Conservation (phyloP, 1,140 invertebrate genomes). For the Drosophila malerkotliana region DNA sequence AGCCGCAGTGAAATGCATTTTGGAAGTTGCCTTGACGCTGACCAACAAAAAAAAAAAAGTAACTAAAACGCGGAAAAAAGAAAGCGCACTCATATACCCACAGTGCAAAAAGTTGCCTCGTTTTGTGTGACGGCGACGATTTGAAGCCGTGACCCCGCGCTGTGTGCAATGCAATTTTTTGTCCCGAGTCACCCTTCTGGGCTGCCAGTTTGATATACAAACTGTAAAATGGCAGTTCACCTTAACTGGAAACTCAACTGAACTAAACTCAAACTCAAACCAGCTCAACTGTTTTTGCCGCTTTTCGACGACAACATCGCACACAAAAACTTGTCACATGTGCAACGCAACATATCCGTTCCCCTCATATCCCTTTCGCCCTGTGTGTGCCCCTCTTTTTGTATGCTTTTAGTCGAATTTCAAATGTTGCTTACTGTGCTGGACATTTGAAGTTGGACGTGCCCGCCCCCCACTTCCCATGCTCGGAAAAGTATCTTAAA, state of each 20-base stretch:
- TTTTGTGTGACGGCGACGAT: conserved; percentile 70
- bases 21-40: conserved; percentile 55
- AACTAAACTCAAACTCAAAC: conserved; percentile 61
- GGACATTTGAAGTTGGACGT: conserved; percentile 65
- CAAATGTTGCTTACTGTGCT: conserved; percentile 79
- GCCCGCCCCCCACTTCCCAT: conserved; percentile 12
- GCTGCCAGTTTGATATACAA: conserved; percentile 71
- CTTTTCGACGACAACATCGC: conserved; percentile 47
- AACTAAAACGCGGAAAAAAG: conserved; percentile 10
- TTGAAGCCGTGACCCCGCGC: conserved; percentile 71
- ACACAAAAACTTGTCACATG: conserved; percentile 75
- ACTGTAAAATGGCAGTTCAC: conserved; percentile 77
- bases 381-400: conserved; percentile 31
- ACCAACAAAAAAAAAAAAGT: conserved; percentile 18
- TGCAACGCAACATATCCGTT: conserved; percentile 74
- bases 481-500: conserved; percentile 30
- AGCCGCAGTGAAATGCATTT: conserved; percentile 77
- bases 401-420: conserved; percentile 75
- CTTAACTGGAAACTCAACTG: conserved; percentile 68
- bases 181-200: conserved; percentile 21
- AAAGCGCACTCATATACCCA: conserved; percentile 14
- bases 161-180: conserved; percentile 46
- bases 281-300: conserved; percentile 61
- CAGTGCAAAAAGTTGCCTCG: conserved; percentile 46
- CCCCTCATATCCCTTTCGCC: neutral